phyloP scores from a whole-genome alignment of 2,797 vertebrate species.

The Premnoplex brunnescens region DNA sequence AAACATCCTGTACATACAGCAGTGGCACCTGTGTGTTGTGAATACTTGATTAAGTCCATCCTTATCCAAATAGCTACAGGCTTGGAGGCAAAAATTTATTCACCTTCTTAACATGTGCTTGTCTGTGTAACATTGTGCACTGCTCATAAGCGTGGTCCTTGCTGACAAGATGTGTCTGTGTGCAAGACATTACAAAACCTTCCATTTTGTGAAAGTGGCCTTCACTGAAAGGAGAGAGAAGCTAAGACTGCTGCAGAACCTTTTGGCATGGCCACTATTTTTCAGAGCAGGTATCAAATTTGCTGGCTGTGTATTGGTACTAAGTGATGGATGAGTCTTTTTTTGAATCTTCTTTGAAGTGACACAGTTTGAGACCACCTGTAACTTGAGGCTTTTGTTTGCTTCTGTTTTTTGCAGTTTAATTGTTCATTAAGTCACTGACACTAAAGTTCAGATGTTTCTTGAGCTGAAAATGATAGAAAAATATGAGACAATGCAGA shows the following conservation, averaged over 20 bases:
- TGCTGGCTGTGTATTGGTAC: neutral
- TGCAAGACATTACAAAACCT: neutral
- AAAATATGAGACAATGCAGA: neutral
- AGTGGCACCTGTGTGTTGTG: accelerated
- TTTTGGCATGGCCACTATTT: neutral
- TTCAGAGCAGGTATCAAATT: neutral
- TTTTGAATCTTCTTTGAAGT: neutral
- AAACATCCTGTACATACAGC: neutral
- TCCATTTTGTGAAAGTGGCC: neutral
- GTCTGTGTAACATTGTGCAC: neutral
- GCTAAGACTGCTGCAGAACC: neutral
- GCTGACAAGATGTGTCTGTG: neutral
- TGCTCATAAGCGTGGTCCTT: neutral
- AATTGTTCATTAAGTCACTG: neutral
- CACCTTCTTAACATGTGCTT: neutral
- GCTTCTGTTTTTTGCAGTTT: neutral
- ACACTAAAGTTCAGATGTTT: neutral
- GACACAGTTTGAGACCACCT: neutral
- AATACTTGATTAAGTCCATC: neutral
- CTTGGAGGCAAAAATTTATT: neutral
- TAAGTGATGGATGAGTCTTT: neutral
- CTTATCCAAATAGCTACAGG: neutral
- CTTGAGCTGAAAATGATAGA: neutral
- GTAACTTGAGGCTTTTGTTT: neutral
- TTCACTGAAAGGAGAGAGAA: neutral